Evolutionary conservation across 1,140 invertebrate genomes (phyloP), one percentile per base, ranked within the genome.

Genomic region (Bombus superbus): DNA sequence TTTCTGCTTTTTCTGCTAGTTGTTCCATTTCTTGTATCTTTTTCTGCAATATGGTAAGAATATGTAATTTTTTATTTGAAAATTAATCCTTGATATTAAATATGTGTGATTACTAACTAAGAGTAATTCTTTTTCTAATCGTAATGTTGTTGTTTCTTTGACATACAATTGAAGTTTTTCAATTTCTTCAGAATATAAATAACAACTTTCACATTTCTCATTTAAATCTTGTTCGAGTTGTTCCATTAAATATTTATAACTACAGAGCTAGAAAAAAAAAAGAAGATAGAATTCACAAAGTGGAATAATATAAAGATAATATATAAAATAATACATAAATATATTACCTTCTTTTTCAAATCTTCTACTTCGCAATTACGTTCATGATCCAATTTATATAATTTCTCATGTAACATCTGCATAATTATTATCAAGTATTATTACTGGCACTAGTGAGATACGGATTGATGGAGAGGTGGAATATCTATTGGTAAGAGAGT

Each of bases 331-430:
- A 53, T 53, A 53, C 22, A 8, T 53, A 22, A 53, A 53, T 15
- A n/a, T n/a, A 42, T 88, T 89, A 92, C 91, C 80, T 92, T 90
- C 42, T 76, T 72, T 44, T 57, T 90, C 38, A 91, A 73, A 68
- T 89, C 80, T 68, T 89, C 87, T 22, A 86, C 40, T 79, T 91
- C 81, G 13, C 72, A 42, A 69, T 79, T 84, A 25, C 74, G 73
- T 13, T 91, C 82, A 35, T 88, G 71, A 38, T 71, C 81, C 32
- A 86, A 11, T 40, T 83, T 68, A 5, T 62, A 57, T 35, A 89
- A 42, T 38, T 81, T 85, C 8, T 91, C 81, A 59, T 88, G 84
- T 32, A 90, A 74, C 25, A 75, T 66, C 91, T 92, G 59, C n/a
- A 38, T 71, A 64, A 42, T 53, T 71, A 85, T 53, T 35, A 83